A percentile compares a stretch with the other conserved stretches of the same genome.
Evolutionary conservation across 2,113 vertebrate species (phyloP).

Genomic region (Gymnocephalus cernua): DNA sequence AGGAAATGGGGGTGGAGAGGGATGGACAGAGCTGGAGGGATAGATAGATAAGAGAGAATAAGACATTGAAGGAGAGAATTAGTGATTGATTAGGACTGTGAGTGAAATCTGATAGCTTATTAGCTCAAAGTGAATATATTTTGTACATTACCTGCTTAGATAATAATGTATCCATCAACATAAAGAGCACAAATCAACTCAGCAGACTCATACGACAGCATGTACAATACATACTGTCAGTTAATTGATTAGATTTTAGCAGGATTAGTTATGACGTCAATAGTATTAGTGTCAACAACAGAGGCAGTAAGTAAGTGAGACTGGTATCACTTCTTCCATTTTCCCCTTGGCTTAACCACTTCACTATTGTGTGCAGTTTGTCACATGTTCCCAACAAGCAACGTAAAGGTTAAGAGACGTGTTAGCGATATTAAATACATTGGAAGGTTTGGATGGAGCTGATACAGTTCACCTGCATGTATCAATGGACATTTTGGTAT

Average conservation of each 20-base stretch:
- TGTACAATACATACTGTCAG: not conserved
- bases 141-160: not conserved
- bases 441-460: not conserved
- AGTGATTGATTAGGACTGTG: constrained; percentile 52
- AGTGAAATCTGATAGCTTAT: constrained; percentile 45
- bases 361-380: not conserved
- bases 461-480: not conserved
- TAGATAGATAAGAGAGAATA: not conserved
- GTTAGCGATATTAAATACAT: not conserved
- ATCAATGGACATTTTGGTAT: not conserved
- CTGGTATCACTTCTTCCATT: not conserved
- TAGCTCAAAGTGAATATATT: constrained; percentile 27
- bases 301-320: not conserved
- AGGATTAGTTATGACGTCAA: constrained; percentile 1
- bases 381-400: not conserved
- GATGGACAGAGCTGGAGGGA: constrained; percentile 30
- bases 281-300: not conserved
- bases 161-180: constrained; percentile 14
- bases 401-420: not conserved
- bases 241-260: not conserved
- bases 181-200: constrained; percentile 8
- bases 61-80: constrained; percentile 29
- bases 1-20: constrained; percentile 67
- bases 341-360: not conserved
- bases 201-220: not conserved